Conservation (phyloP, 2,113 vertebrate species). For the Pongo abelii region DNA sequence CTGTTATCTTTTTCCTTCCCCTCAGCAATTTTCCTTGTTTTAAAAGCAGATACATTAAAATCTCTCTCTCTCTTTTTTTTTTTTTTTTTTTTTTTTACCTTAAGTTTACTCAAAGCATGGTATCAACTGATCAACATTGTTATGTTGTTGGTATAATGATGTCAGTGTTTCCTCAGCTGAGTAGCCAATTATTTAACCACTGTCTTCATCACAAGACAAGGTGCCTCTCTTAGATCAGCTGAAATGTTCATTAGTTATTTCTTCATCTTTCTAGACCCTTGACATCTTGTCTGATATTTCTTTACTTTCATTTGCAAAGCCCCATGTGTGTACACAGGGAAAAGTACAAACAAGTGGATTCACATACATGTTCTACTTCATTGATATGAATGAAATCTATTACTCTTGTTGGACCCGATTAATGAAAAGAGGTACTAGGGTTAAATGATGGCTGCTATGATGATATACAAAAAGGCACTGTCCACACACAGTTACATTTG, state of each 20-base stretch:
- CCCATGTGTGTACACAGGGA: background rate
- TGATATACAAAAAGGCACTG: background rate
- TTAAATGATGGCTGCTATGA: background rate
- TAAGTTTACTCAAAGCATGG: background rate
- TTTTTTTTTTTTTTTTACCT: background rate
- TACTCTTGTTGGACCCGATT: background rate
- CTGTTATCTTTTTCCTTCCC: background rate
- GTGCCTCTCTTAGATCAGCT: background rate
- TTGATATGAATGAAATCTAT: background rate
- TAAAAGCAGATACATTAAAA: slow-evolving; percentile 26
- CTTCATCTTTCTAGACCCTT: background rate
- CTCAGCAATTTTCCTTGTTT: slow-evolving; percentile 15
- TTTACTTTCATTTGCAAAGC: background rate
- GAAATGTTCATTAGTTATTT: slow-evolving; percentile 18
- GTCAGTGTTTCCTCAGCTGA: slow-evolving; percentile 29
- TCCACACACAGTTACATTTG: background rate
- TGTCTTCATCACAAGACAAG: background rate
- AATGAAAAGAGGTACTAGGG: background rate
- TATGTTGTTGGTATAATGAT: slow-evolving; percentile 34
- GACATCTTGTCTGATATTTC: background rate
- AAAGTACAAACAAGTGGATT: background rate
- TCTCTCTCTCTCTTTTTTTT: background rate
- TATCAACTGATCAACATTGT: slow-evolving; percentile 24
- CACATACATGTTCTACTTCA: background rate
- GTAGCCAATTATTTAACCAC: slow-evolving; percentile 2